Evolutionary conservation across 2,888 invertebrate genomes (phyloP).

Genomic region (Parasteatoda lunata): DNA sequence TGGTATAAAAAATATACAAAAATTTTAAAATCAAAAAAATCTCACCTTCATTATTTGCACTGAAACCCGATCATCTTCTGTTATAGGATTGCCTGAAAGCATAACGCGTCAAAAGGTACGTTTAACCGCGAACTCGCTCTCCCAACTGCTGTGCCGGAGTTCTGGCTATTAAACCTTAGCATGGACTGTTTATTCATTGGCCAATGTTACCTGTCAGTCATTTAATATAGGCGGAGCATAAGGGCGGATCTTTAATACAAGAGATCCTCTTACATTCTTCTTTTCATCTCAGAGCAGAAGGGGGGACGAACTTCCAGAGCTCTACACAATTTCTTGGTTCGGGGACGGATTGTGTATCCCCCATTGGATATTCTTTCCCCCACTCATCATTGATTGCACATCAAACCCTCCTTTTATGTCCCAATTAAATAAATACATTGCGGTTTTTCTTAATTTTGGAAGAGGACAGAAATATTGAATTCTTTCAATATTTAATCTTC

Average conservation of each 20-base stretch:
- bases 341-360: too few species aligned
- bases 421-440: too few species aligned
- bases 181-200: constrained; percentile 32
- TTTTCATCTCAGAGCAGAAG: constrained; percentile 13
- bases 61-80: constrained; percentile 59
- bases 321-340: not conserved
- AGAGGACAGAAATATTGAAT: too few species aligned
- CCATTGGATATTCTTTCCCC: too few species aligned
- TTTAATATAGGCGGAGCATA: constrained; percentile 12
- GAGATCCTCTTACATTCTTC: constrained; percentile 53
- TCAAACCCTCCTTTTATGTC: too few species aligned
- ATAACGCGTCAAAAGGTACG: constrained; percentile 49
- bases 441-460: too few species aligned
- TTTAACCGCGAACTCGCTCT: constrained; percentile 35
- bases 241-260: constrained; percentile 16
- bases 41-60: constrained; percentile 62
- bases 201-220: constrained; percentile 20
- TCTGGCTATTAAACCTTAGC: constrained; percentile 18
- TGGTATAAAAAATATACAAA: too few species aligned
- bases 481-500: too few species aligned
- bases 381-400: too few species aligned
- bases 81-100: constrained; percentile 51
- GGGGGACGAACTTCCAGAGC: constrained; percentile 29
- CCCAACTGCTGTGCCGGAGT: constrained; percentile 49
- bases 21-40: not conserved